phyloP scores from a whole-genome alignment of 1,140 invertebrate species.

The Capitella teleta region DNA sequence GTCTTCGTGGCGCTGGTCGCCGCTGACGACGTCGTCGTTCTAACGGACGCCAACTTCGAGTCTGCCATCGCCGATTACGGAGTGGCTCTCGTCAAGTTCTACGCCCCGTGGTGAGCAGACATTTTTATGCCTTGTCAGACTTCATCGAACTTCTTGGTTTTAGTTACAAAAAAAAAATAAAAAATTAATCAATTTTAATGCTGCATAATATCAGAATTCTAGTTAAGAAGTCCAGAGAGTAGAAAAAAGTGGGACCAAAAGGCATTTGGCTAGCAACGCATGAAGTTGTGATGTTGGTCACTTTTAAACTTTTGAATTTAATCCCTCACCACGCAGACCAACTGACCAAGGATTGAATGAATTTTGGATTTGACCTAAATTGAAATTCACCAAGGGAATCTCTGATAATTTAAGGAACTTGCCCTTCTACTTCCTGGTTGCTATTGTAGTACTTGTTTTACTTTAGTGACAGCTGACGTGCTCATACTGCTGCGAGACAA shows the following conservation, averaged over 20 bases:
- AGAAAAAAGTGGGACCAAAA: neutral
- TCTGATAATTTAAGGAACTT: no score
- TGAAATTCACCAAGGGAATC: no score
- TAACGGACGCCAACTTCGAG: slow-evolving; percentile 9
- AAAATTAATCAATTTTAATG: neutral
- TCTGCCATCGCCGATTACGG: slow-evolving; percentile 1
- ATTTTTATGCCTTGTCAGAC: no score
- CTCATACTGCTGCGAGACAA: no score
- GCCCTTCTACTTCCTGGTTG: no score
- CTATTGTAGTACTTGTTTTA: no score
- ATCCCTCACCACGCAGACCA: no score
- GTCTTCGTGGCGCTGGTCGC: slow-evolving; percentile 4
- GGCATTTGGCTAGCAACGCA: neutral
- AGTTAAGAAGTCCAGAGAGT: neutral
- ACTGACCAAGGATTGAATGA: no score
- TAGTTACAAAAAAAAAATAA: neutral
- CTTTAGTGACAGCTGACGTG: no score
- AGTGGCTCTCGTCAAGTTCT: slow-evolving; percentile 13
- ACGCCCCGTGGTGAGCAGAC: slow-evolving; percentile 13
- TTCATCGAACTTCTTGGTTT: no score
- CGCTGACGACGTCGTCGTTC: slow-evolving; percentile 9
- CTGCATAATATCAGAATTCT: neutral
- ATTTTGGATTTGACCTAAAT: no score
- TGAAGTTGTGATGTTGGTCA: neutral
- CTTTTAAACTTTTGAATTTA: neutral